Percentiles rank a stretch among this genome's conserved stretches.
Evolutionary conservation across 1,140 invertebrate species (phyloP).

Genomic region (Odontomachus brunneus): DNA sequence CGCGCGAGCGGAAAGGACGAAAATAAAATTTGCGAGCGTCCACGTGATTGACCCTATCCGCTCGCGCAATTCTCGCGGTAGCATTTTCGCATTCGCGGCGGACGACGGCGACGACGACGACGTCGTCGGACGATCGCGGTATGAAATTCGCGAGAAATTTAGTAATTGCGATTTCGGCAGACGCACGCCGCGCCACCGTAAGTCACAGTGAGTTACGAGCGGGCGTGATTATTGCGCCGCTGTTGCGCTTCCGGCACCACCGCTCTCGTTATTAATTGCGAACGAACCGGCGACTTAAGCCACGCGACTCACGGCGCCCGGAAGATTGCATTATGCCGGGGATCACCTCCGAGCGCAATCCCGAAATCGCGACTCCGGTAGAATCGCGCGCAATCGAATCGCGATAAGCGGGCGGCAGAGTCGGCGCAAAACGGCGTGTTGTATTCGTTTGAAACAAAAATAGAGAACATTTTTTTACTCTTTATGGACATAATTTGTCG

Average conservation of each 20-base stretch:
- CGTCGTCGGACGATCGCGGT: background rate
- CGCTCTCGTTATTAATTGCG: conserved; percentile 39
- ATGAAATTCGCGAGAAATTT: conserved; percentile 48
- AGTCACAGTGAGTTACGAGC: conserved; percentile 45
- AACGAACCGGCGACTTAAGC: conserved; percentile 30
- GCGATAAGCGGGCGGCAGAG: no score
- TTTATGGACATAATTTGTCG: no score
- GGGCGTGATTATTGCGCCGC: conserved; percentile 38
- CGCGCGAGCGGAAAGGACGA: conserved; percentile 17
- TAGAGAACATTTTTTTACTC: no score
- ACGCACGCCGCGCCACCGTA: conserved; percentile 3
- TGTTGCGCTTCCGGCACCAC: conserved; percentile 19
- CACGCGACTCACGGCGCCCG: conserved; percentile 2
- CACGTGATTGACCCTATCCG: conserved; percentile 47
- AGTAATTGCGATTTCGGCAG: conserved; percentile 35
- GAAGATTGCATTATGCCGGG: conserved; percentile 18
- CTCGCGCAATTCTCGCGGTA: background rate
- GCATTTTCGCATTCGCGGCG: no score
- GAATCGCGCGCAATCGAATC: conserved; percentile 8
- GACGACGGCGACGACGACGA: no score
- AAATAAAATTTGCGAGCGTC: conserved; percentile 42
- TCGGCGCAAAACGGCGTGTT: no score
- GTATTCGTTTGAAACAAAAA: background rate
- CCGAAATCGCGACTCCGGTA: conserved; percentile 4
- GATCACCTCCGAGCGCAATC: background rate